Evolutionary conservation across 1,140 invertebrate species (phyloP).

Genomic region (Branchinecta lindahli): DNA sequence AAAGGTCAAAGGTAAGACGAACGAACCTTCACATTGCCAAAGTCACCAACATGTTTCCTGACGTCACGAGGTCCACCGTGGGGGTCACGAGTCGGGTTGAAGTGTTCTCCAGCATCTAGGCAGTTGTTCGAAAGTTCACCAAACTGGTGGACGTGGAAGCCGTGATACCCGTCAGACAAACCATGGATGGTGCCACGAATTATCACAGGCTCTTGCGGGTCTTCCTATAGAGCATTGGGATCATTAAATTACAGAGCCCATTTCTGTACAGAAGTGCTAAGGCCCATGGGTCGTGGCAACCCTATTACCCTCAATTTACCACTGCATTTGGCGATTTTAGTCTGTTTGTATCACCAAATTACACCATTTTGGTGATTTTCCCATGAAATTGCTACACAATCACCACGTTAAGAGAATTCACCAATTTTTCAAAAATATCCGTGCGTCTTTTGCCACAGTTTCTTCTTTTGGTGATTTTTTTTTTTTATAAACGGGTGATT

Average conservation of each 20-base stretch:
- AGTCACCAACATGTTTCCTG: conserved; percentile 39
- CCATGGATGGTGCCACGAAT: conserved; percentile 19
- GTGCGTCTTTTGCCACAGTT: neutral
- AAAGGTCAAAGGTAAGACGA: too few relatives aligned
- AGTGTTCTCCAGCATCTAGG: conserved; percentile 20
- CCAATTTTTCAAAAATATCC: neutral
- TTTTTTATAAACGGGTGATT: neutral
- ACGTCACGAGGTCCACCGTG: conserved; percentile 37
- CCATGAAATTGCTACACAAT: too few relatives aligned
- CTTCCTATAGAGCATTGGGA: neutral
- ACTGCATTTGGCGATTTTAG: neutral
- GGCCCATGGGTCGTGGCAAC: neutral
- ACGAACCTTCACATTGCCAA: conserved; percentile 35
- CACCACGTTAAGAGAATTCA: neutral
- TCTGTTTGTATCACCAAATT: neutral
- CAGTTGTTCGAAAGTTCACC: conserved; percentile 20
- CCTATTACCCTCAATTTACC: neutral
- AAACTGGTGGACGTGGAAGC: conserved; percentile 18
- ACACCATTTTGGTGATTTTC: too few relatives aligned
- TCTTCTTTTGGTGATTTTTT: neutral
- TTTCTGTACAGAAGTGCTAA: neutral
- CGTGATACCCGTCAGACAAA: conserved; percentile 17
- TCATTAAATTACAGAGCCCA: neutral
- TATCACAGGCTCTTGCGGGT: conserved; percentile 13
- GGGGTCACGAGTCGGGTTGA: conserved; percentile 19